phyloP scores from a whole-genome alignment of 2,888 invertebrate species.

The Mesochorus sp. region DNA sequence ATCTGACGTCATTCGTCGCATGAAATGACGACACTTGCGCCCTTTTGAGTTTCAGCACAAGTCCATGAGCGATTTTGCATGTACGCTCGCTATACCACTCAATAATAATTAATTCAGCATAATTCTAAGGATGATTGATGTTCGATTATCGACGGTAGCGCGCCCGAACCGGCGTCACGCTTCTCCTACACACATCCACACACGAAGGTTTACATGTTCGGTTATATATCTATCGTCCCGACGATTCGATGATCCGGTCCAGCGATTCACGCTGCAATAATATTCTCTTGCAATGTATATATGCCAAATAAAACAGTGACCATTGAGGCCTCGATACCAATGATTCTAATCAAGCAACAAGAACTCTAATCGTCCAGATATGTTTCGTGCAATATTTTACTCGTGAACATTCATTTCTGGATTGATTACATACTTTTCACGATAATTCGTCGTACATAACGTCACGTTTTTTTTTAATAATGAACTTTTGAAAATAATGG shows the following conservation, averaged over 20 bases:
- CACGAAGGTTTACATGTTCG: neutral
- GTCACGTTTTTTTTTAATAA: too few species aligned
- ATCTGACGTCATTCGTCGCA: neutral
- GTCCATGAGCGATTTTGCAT: neutral
- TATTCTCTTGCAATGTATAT: constrained; percentile 5
- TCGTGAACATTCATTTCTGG: neutral
- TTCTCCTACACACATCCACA: constrained; percentile 7
- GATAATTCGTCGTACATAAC: neutral
- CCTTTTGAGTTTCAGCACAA: neutral
- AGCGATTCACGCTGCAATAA: constrained; percentile 33
- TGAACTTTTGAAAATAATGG: too few species aligned
- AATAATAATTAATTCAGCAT: constrained; percentile 72
- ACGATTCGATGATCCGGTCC: constrained; percentile 25
- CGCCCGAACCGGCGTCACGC: constrained; percentile 53
- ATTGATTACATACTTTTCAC: neutral
- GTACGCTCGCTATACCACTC: constrained; percentile 52
- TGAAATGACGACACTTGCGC: neutral
- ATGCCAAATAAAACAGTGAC: constrained; percentile 4
- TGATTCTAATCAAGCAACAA: neutral
- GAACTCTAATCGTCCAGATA: neutral
- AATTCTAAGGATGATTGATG: constrained; percentile 74
- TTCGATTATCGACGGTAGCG: constrained; percentile 70
- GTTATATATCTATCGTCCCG: neutral
- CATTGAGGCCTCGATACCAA: neutral
- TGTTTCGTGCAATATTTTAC: neutral